Evolutionary conservation across 1,140 invertebrate genomes (phyloP).

Genomic region (Daktulosphaira vitifoliae): DNA sequence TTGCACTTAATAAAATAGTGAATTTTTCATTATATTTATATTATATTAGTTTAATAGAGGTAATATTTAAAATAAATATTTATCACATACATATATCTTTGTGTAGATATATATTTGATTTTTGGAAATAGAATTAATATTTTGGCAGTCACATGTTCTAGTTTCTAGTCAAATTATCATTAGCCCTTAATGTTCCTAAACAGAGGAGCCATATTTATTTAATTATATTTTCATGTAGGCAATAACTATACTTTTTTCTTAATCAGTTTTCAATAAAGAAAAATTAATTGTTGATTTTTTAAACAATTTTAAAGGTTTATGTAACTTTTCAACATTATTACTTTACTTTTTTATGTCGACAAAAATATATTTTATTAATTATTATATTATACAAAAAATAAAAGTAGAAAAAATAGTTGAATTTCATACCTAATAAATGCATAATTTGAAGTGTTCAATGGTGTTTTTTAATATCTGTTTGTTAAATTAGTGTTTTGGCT

Average conservation of each 20-base stretch:
- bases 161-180: constrained; percentile 32
- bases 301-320: too few species aligned
- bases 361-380: constrained; percentile 25
- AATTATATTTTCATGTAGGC: constrained; percentile 13
- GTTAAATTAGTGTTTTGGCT: constrained; percentile 31
- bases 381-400: constrained; percentile 19
- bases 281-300: too few species aligned
- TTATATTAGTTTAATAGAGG: background rate
- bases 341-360: constrained; percentile 2
- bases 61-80: constrained; percentile 25
- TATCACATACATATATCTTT: constrained; percentile 13
- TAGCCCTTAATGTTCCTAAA: constrained; percentile 28
- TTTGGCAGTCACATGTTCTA: constrained; percentile 31
- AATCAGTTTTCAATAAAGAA: too few species aligned
- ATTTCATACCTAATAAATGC: too few species aligned
- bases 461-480: constrained; percentile 29
- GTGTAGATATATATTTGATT: background rate
- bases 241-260: too few species aligned
- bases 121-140: constrained; percentile 3
- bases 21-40: constrained; percentile 32
- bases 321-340: background rate
- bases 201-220: constrained; percentile 24
- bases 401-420: too few species aligned
- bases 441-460: constrained; percentile 19
- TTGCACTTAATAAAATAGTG: constrained; percentile 25